Evolutionary conservation across 2,888 invertebrate species (phyloP), one percentile per base, ranked within the genome.

Genomic region (Cryptus viduatorius): DNA sequence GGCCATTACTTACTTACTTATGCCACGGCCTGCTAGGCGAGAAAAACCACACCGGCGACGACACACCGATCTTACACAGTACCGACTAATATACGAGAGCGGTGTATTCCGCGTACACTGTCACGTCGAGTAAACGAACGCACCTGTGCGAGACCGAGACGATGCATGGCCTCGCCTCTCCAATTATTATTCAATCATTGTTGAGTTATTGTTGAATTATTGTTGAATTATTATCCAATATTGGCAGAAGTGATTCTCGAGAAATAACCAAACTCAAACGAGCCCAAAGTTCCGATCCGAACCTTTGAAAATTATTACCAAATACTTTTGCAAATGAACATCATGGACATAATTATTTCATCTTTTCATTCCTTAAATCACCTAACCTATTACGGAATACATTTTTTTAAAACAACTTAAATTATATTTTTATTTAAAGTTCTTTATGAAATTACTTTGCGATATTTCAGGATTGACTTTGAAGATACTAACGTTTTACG

Each of bases 1-100:
- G 89, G 88, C 88, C 90, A 92, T 92, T 90, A 91, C 91, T 91
- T 76, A 71, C 48, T 78, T 89, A 90, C 89, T 89, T 90, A 88
- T 90, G 89, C 91, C 89, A 90, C 89, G 90, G 88, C 87, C 87
- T 90, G 90, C 89, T 90, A 88, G 89, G 85, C 89, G 82, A 87
- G 82, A 85, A 87, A 87, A 85, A 89, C 86, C 88, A 85, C 67
- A 44, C 71, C 82, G 86, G 86, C 90, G 89, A 88, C 73, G 73
- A 67, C 61, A 46, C 71, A 50, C 42, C 81, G 73, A 75, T 73
- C 82, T 59, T 44, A 19, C 46, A 64, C 46, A 64, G 67, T 64
- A 37, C 48, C 48, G 79, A 79, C 76, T 83, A 71, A 83, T 76
- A 64, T 76, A 82, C 42, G 19, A 64, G 42, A 50, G 50, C 71